Conservation (phyloP, 2,888 invertebrate species). For the Onthophagus sagittarius region DNA sequence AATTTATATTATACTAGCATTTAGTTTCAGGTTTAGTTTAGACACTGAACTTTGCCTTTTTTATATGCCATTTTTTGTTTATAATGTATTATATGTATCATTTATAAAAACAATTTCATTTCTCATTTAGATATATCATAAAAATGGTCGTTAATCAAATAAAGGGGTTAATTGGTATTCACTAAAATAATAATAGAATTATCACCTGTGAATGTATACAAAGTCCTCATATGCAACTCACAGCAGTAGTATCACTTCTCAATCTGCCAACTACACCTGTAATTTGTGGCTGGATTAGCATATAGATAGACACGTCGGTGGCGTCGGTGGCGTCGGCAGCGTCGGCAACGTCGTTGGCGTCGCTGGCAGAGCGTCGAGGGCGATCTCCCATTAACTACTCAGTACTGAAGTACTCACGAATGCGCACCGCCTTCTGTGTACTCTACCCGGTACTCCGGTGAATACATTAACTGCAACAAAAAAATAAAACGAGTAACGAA, state of each 20-base stretch:
- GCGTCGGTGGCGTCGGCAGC: too few species aligned
- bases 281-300: slow-evolving; percentile 39
- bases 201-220: slow-evolving; percentile 11
- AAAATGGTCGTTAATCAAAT: too few species aligned
- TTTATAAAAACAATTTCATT: too few species aligned
- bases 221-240: neutral
- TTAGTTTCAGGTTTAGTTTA: too few species aligned
- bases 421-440: neutral
- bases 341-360: neutral
- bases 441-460: neutral
- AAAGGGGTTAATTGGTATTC: too few species aligned
- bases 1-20: too few species aligned
- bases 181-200: neutral
- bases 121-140: too few species aligned
- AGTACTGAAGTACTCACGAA: neutral
- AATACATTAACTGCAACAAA: neutral
- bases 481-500: neutral
- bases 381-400: neutral
- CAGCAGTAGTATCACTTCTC: neutral
- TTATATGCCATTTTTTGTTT: too few species aligned
- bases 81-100: too few species aligned
- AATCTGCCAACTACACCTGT: slow-evolving; percentile 36
- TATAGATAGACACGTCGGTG: slow-evolving; percentile 35
- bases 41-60: too few species aligned
- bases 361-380: neutral